Evolutionary conservation across 2,797 vertebrate genomes (phyloP).

Genomic region (Peromyscus nudipes): DNA sequence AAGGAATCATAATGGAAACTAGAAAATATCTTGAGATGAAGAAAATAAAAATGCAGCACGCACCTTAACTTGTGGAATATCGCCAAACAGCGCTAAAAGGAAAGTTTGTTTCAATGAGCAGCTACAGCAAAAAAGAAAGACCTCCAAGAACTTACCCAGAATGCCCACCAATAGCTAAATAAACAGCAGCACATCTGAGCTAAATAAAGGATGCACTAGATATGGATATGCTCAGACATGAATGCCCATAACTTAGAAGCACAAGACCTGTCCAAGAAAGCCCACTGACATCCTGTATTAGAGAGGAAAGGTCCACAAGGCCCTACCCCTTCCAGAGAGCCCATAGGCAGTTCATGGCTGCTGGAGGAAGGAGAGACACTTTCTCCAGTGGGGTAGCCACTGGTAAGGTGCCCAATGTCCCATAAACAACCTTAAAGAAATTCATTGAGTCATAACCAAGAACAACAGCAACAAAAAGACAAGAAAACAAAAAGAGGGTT

Average conservation of each 20-base stretch:
- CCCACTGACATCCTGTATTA: background rate
- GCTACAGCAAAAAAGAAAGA: background rate
- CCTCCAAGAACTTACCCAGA: background rate
- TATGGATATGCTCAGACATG: background rate
- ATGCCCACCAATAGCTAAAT: background rate
- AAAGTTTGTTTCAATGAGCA: background rate
- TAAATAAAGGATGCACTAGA: background rate
- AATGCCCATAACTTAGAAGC: background rate
- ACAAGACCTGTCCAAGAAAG: background rate
- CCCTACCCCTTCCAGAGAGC: no score
- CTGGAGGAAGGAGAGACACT: background rate
- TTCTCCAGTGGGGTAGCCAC: background rate
- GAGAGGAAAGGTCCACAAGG: background rate
- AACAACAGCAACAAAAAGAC: background rate
- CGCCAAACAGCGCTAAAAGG: background rate
- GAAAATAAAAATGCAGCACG: background rate
- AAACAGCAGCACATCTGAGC: background rate
- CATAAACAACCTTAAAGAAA: background rate
- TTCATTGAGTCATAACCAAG: background rate
- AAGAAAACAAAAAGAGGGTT: background rate
- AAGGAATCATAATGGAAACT: background rate
- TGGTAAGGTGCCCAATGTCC: background rate
- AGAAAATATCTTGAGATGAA: background rate
- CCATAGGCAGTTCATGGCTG: background rate
- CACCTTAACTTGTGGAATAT: background rate